Evolutionary conservation across 2,113 vertebrate genomes (phyloP), one percentile per base, ranked within the genome.

Genomic region (Cyprinodon tularosa): DNA sequence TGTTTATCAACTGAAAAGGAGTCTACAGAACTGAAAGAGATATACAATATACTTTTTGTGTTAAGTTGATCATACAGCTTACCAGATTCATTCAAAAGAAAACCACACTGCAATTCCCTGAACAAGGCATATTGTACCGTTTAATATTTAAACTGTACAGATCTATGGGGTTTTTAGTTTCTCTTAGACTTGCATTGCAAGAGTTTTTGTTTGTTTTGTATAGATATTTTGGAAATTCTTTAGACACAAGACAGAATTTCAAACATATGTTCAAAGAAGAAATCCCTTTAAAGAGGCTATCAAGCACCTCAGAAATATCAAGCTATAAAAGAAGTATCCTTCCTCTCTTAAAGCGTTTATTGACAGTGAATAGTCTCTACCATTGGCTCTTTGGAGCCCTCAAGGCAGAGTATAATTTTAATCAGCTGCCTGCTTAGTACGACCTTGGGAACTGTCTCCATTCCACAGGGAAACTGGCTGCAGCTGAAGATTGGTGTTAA

Each of bases 361-460:
- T 70, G 66, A 82, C 73, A 39, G 68, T 29, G 50, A 62, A 80
- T 48, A 17, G n/a, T 78, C 40, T 83, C 45, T 37, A 40, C 70
- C 17, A 71, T 72, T 72, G 70, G 69, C 77, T 78, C 77, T 71
- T 66, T 17, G 59, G 39, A 86, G 81, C 72, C 78, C 77, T 88
- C 82, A 81, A 74, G 89, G 77, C 76, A 71, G 83, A 81, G 74
- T 87, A 81, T 81, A 81, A 90, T 91, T 90, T 77, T 81, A 91
- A 91, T 92, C 81, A 84, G 74, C 76, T 85, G 84, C 81, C 81
- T 91, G 90, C 88, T 89, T 88, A 86, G 74, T 63, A 42, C 11
- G 85, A 90, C 92, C 90, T 92, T 90, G 88, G 86, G 84, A 89
- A 72, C 79, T 2, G 68, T 77, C 82, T 88, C 71, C 78, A 66